phyloP scores from a whole-genome alignment of 2,888 invertebrate species.

The Melolontha melolontha region DNA sequence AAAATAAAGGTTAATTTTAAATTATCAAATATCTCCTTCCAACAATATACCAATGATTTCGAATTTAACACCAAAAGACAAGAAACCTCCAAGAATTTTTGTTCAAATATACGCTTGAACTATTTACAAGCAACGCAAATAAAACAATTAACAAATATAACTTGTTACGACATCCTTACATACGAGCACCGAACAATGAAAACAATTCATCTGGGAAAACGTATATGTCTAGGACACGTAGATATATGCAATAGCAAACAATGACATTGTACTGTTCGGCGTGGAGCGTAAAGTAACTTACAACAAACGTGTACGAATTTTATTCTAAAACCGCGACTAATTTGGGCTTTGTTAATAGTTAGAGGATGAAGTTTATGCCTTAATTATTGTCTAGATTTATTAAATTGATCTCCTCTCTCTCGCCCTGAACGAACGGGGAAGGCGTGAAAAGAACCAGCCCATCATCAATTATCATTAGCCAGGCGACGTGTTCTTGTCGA shows the following conservation, averaged over 20 bases:
- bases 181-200: neutral
- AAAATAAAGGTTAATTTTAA: too few relatives aligned
- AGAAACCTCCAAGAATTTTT: slow-evolving; percentile 1
- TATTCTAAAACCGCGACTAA: slow-evolving; percentile 59
- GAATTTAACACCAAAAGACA: neutral
- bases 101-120: slow-evolving; percentile 13
- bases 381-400: slow-evolving; percentile 62
- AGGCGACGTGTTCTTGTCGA: slow-evolving; percentile 61
- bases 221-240: slow-evolving; percentile 12
- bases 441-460: slow-evolving; percentile 58
- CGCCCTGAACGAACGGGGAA: slow-evolving; percentile 32
- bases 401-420: slow-evolving; percentile 57
- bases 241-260: neutral
- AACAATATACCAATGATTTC: too few relatives aligned
- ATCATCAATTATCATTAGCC: slow-evolving; percentile 63
- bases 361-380: slow-evolving; percentile 62
- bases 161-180: neutral
- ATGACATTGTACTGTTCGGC: slow-evolving; percentile 54
- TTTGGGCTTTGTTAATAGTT: slow-evolving; percentile 63
- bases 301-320: slow-evolving; percentile 58
- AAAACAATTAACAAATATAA: slow-evolving; percentile 14
- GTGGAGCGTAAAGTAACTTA: slow-evolving; percentile 53
- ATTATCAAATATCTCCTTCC: too few relatives aligned
- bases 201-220: slow-evolving; percentile 12
- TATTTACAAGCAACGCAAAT: slow-evolving; percentile 14